Evolutionary conservation across 2,888 invertebrate genomes (phyloP).

Genomic region (Cryptocheilus praepositus): DNA sequence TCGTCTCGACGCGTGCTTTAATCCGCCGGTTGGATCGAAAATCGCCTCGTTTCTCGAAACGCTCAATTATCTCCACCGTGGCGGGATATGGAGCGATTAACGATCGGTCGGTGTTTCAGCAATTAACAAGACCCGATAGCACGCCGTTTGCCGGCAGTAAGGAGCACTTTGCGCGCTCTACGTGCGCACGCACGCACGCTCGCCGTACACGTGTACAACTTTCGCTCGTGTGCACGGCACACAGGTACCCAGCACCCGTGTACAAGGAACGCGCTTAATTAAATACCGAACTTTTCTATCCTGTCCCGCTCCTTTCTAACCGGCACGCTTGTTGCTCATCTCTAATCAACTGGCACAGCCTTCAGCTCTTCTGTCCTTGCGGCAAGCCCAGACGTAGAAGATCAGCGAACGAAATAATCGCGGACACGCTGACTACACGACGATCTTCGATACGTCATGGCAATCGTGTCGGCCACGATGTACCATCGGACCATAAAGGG

Average conservation of each 20-base stretch:
- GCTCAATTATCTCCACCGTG: slow-evolving; percentile 38
- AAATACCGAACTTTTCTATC: slow-evolving; percentile 40
- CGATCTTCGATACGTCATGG: too few species aligned
- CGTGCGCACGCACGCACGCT: not conserved
- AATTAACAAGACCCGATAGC: slow-evolving; percentile 49
- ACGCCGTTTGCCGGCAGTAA: slow-evolving; percentile 22
- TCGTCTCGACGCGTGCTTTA: slow-evolving; percentile 1
- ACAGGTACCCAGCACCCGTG: slow-evolving; percentile 4
- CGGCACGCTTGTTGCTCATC: slow-evolving; percentile 26
- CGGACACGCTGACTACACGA: not conserved
- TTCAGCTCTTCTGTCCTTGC: not conserved
- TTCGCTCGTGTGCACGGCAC: too few species aligned
- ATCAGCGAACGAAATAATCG: slow-evolving; percentile 1
- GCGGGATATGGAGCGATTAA: slow-evolving; percentile 38
- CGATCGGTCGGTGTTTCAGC: slow-evolving; percentile 46
- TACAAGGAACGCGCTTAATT: slow-evolving; percentile 39
- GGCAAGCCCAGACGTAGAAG: not conserved
- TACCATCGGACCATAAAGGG: too few species aligned
- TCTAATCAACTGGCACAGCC: not conserved
- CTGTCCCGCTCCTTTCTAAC: slow-evolving; percentile 34
- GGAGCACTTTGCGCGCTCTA: slow-evolving; percentile 7
- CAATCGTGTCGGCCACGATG: too few species aligned
- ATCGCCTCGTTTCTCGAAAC: slow-evolving; percentile 39
- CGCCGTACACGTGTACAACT: not conserved
- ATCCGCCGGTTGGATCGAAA: slow-evolving; percentile 19